Evolutionary conservation across 2,797 vertebrate species (phyloP).

Genomic region (Paramormyrops hopkinsi): DNA sequence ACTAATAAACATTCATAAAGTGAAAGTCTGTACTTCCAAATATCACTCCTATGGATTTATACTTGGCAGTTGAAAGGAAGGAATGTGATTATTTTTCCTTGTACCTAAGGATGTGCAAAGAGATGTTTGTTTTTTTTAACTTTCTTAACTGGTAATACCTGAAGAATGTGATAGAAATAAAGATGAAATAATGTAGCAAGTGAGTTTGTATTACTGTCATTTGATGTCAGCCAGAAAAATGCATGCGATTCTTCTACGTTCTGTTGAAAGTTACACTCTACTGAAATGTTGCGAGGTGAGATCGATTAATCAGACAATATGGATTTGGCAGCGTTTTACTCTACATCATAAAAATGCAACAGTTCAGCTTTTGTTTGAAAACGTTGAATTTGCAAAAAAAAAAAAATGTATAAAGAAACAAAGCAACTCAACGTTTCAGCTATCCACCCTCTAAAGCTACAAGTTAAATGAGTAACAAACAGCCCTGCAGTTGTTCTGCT

Average conservation of each 20-base stretch:
- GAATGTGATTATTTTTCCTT: background rate
- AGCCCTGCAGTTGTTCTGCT: background rate
- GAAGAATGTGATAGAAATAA: background rate
- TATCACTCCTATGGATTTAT: background rate
- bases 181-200: background rate
- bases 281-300: background rate
- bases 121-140: background rate
- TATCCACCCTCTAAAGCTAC: background rate
- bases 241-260: background rate
- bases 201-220: background rate
- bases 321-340: background rate
- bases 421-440: background rate
- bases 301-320: background rate
- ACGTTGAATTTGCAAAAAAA: background rate
- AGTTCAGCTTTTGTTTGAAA: background rate
- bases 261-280: background rate
- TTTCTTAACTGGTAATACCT: background rate
- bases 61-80: conserved; percentile 13
- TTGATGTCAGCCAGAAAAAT: background rate
- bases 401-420: background rate
- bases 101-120: background rate
- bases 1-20: background rate
- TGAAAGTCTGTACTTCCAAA: conserved; percentile 11
- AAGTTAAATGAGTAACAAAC: background rate
- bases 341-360: background rate